Conservation (phyloP, 1,140 invertebrate genomes). For the Melanaphis sacchari region DNA sequence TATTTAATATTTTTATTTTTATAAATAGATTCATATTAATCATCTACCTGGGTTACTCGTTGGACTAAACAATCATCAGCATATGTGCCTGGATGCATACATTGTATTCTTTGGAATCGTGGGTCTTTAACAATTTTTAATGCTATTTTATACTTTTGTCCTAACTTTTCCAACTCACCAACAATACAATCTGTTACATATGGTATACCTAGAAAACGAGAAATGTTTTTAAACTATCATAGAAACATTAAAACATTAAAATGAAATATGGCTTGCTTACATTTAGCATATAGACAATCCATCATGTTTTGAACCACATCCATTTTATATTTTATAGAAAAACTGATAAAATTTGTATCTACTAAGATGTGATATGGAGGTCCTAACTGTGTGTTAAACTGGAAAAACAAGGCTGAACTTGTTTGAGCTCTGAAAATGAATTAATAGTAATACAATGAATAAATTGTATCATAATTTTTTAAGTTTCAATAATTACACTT, state of each 20-base stretch:
- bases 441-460: neutral
- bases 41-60: slow-evolving; percentile 82
- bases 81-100: slow-evolving; percentile 98
- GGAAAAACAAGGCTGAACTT: slow-evolving; percentile 94
- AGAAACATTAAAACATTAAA: neutral
- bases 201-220: slow-evolving; percentile 74
- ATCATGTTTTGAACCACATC: slow-evolving; percentile 98
- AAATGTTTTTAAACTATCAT: slow-evolving; percentile 8
- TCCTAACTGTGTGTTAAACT: slow-evolving; percentile 98
- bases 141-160: slow-evolving; percentile 93
- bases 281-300: slow-evolving; percentile 99
- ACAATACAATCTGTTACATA: slow-evolving; percentile 99
- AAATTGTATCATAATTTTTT: neutral
- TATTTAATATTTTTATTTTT: neutral
- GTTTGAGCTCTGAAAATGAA: slow-evolving; percentile 72
- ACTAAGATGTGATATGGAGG: slow-evolving; percentile 97
- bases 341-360: slow-evolving; percentile 99
- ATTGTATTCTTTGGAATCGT: slow-evolving; percentile 90
- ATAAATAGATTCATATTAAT: neutral
- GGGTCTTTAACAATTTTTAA: slow-evolving; percentile 96
- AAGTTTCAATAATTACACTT: slow-evolving; percentile 30
- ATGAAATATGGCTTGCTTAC: slow-evolving; percentile 65
- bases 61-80: slow-evolving; percentile 99
- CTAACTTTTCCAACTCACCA: slow-evolving; percentile 98
- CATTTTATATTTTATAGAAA: slow-evolving; percentile 98